These are phyloP conservation scores for Danio kyathit DNA, from an alignment of 2,797 vertebrate species.

Conservation along the genomic window DNA sequence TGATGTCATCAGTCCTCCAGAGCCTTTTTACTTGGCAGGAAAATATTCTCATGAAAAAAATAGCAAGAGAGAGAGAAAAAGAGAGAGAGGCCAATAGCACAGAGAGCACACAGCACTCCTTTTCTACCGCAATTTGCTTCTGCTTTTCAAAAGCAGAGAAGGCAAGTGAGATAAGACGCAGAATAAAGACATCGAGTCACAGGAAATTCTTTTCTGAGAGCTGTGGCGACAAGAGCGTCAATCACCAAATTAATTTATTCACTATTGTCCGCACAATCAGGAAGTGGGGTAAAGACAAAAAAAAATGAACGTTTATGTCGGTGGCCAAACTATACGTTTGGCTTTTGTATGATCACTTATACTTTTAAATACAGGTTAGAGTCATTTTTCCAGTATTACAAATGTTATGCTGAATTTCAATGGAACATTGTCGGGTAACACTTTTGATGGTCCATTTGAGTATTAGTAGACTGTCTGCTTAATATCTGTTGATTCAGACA, in stretches of 20 bases:
- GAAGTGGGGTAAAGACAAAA: neutral
- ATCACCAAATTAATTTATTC: slow-evolving; percentile 5
- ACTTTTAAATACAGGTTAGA: too few relatives aligned
- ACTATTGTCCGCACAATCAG: neutral
- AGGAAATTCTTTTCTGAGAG: slow-evolving; percentile 12
- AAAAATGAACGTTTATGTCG: too few relatives aligned
- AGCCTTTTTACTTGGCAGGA: slow-evolving; percentile 46
- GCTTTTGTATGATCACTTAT: too few relatives aligned
- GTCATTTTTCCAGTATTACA: too few relatives aligned
- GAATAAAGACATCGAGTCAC: slow-evolving; percentile 9
- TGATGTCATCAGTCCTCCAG: slow-evolving; percentile 58
- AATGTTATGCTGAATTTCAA: too few relatives aligned
- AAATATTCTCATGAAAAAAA: slow-evolving; percentile 28
- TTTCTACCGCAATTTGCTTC: slow-evolving; percentile 23
- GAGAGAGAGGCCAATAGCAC: neutral
- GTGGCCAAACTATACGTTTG: too few relatives aligned
- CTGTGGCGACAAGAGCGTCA: slow-evolving; percentile 3
- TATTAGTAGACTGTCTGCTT: too few relatives aligned
- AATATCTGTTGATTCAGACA: too few relatives aligned
- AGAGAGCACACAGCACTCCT: slow-evolving; percentile 7
- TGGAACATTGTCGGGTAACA: too few relatives aligned
- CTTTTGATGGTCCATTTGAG: too few relatives aligned
- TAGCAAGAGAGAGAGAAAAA: too few relatives aligned
- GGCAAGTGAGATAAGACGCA: slow-evolving; percentile 30
- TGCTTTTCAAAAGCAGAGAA: slow-evolving; percentile 19